Percentiles rank a stretch among this genome's conserved stretches.
phyloP scores from a whole-genome alignment of 1,140 invertebrate genomes.

The Drosophila tsacasi region DNA sequence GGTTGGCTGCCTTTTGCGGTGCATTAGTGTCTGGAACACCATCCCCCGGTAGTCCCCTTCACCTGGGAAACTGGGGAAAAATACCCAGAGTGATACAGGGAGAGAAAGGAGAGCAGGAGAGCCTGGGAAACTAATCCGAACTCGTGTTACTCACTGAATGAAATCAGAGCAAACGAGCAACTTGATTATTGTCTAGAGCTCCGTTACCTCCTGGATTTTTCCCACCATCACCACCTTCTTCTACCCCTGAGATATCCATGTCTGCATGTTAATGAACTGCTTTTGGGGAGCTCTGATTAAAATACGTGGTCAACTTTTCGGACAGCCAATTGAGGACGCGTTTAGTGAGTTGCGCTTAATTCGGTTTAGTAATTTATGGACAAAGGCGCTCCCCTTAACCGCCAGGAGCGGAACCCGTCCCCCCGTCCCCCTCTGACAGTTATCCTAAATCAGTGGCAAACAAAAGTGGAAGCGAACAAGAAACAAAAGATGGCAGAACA shows the following conservation, averaged over 20 bases:
- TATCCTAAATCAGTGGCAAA: slow-evolving; percentile 51
- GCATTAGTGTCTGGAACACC: slow-evolving; percentile 56
- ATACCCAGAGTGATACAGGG: not conserved
- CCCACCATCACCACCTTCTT: slow-evolving; percentile 3
- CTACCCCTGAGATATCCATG: not conserved
- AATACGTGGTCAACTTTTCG: slow-evolving; percentile 81
- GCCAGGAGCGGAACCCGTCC: not conserved
- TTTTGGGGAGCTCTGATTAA: slow-evolving; percentile 61
- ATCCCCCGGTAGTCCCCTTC: not conserved
- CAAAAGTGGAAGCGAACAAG: slow-evolving; percentile 46
- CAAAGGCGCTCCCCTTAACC: slow-evolving; percentile 50
- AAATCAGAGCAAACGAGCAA: slow-evolving; percentile 70
- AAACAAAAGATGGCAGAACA: slow-evolving; percentile 47
- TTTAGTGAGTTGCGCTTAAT: slow-evolving; percentile 81
- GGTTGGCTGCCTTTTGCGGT: slow-evolving; percentile 78
- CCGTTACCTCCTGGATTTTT: slow-evolving; percentile 16
- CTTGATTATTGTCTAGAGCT: slow-evolving; percentile 74
- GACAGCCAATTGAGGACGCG: slow-evolving; percentile 77
- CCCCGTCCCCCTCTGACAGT: slow-evolving; percentile 10
- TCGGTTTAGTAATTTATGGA: slow-evolving; percentile 82
- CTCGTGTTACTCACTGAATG: slow-evolving; percentile 74
- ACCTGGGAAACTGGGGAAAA: slow-evolving; percentile 31
- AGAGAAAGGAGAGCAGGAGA: not conserved
- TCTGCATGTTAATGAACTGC: slow-evolving; percentile 77
- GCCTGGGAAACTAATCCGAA: slow-evolving; percentile 69